Evolutionary conservation across 2,113 vertebrate genomes (phyloP).

Genomic region (Cichladusa arquata): DNA sequence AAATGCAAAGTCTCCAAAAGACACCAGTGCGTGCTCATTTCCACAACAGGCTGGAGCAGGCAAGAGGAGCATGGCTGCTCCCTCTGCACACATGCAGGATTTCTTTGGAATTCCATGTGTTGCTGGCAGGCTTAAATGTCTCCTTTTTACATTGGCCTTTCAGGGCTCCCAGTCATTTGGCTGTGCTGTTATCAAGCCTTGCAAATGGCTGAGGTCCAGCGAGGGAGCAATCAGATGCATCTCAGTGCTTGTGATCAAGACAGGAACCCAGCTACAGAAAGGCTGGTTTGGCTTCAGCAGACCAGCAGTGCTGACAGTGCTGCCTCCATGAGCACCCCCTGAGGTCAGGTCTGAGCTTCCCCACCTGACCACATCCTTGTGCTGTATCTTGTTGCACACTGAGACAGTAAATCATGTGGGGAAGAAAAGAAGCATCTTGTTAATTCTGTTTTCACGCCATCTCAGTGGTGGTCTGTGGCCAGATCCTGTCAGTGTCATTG

Average conservation of each 20-base stretch:
- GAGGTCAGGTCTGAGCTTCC: background rate
- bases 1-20: background rate
- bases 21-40: background rate
- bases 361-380: background rate
- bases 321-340: background rate
- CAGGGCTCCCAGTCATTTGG: background rate
- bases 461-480: background rate
- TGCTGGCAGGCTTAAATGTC: background rate
- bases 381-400: background rate
- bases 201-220: background rate
- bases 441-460: background rate
- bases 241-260: background rate
- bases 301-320: background rate
- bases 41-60: background rate
- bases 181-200: background rate
- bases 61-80: background rate
- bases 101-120: background rate
- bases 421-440: background rate
- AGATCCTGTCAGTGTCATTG: no score
- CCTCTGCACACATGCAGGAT: background rate
- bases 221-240: background rate
- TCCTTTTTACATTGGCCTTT: background rate
- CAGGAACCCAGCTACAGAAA: fast-evolving
- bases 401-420: background rate
- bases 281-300: background rate